Evolutionary conservation across 2,888 invertebrate genomes (phyloP).

Genomic region (Tipula helvola): DNA sequence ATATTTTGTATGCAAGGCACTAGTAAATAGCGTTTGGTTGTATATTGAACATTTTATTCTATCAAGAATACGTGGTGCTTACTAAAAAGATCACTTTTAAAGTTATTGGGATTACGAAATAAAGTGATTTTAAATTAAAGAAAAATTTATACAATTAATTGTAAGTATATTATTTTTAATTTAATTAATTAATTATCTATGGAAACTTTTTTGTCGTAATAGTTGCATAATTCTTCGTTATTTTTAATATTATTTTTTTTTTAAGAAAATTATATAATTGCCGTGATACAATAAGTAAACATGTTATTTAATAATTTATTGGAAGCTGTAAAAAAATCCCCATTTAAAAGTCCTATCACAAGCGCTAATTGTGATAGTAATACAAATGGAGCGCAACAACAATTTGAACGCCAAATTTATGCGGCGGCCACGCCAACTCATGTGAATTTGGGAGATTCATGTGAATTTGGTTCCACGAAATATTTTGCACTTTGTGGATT

Average conservation of each 20-base stretch:
- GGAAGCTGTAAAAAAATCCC: conserved; percentile 27
- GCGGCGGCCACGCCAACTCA: conserved; percentile 25
- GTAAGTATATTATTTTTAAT: not conserved
- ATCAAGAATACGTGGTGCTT: not conserved
- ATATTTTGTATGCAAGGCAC: not conserved
- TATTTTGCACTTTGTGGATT: conserved; percentile 89
- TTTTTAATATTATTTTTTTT: not conserved
- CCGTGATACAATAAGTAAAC: not conserved
- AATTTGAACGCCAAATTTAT: conserved; percentile 25
- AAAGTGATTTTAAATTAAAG: not conserved
- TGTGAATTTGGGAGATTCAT: conserved; percentile 41
- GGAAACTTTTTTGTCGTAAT: not conserved
- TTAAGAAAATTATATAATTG: not conserved
- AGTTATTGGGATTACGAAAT: not conserved
- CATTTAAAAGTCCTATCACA: conserved; percentile 49
- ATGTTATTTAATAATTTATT: conserved; percentile 5
- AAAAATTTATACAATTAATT: not conserved
- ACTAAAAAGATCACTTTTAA: not conserved
- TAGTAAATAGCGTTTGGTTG: not conserved
- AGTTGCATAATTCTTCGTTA: not conserved
- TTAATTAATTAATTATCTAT: not conserved
- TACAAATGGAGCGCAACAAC: conserved; percentile 21
- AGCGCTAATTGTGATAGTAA: conserved; percentile 41
- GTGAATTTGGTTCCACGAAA: conserved; percentile 81
- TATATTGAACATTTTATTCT: not conserved